Base-by-base conservation (phyloP, 2,797 vertebrate genomes). In the Tauraco hartlaubi region DNA sequence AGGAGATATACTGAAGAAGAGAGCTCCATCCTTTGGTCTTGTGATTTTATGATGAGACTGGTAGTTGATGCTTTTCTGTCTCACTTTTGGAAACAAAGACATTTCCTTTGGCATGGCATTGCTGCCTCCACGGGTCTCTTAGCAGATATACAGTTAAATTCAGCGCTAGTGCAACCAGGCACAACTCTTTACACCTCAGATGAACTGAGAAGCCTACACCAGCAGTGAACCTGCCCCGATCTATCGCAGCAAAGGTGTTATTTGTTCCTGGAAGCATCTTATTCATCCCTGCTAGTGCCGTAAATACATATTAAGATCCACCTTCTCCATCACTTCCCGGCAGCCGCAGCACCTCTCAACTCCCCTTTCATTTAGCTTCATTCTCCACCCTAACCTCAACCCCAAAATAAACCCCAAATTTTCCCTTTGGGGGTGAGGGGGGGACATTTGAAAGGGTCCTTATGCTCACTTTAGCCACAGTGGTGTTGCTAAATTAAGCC, bases 281-380 rank as follows among this genome's bases (percentile, higher is more conserved):
- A 33, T 29, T 52, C 33, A 39, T 46, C 2, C 0, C 56, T 67
- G 33, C 44, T 67, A 49, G 64, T 0, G 0, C 46, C 1, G 1
- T 28, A 85, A 73, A 82, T 12, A 67, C 6, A 7, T 31, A 12
- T 9, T 8, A 33, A 71, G 56, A 80, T 54, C 66, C 61, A 46
- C 28, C 22, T 2, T 5, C 28, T 49, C 72, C 67, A 71, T 48
- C 64, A 5, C 37, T 41, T 73, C 43, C 64, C 4, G 0, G 49
- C 61, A 46, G 41, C n/a, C 4, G 0, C 59, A 18, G 23, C 3
- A 1, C 66, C 46, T 58, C 51, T 49, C 62, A 46, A 3, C 5
- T 72, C 44, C 28, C 17, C 16, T 61, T 66, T 15, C 43, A 69
- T 51, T 58, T 11, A 11, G 17, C 20, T 68, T 22, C 18, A 82